Evolutionary conservation across 1,140 invertebrate species (phyloP), one percentile per base, ranked within the genome.

Genomic region (Micrasema longulum): DNA sequence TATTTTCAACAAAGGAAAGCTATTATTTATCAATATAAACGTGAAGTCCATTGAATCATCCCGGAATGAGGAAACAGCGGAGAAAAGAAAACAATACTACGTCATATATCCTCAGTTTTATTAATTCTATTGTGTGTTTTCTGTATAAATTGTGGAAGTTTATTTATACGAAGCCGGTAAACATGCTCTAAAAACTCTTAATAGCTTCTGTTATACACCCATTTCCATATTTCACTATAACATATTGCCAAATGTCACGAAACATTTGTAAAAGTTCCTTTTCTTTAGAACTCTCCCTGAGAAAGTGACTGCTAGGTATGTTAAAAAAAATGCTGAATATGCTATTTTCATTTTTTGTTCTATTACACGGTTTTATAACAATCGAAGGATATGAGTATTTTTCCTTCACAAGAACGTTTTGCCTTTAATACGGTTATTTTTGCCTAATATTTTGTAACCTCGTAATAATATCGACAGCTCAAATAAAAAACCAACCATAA

Each of bases 1-100:
- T 14, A 31, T 7, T 31, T 38, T 36, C 41, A 60, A 64, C 60
- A 64, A 64, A 64, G 60, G 60, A 36, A 64, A 64, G 45, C 43
- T 18, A 47, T 47, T 64, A 64, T 64, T 64, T 64, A 64, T 64
- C 60, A 48, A 64, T 64, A 64, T 45, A 64, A 31, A 63, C 43
- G 23, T 64, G 43, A 31, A 14, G 20, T 36, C 23, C 60, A 35
- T 64, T 64, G 60, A 64, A 45, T 64, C 60, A 45, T 64, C 60
- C 43, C 26, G 22, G 35, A 64, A 64, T 20, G 9, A 41, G 55
- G 14, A 55, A 18, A 38, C n/a, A 57, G 53, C 10, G 18, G 31
- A 57, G 31, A 22, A 57, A 60, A 60, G 55, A 60, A 60, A 60
- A 43, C 55, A 60, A 60, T 60, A 23, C 1, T 60, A 11, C 36